phyloP scores from a whole-genome alignment of 2,888 invertebrate genomes.

The Clepsis dumicolana region DNA sequence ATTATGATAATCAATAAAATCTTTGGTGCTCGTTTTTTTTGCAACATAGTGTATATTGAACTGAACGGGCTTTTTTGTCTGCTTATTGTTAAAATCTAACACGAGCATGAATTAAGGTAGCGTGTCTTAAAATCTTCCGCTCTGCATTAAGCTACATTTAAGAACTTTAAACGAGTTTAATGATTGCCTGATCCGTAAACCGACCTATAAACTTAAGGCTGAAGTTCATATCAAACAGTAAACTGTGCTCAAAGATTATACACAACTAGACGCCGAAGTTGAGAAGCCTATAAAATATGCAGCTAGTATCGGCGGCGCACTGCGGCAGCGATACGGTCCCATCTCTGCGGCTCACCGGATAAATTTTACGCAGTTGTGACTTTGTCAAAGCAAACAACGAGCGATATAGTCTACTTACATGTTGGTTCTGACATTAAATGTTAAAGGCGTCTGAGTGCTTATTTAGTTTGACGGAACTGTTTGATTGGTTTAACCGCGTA shows the following conservation, averaged over 20 bases:
- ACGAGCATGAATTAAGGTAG: too few relatives aligned
- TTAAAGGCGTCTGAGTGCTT: conserved; percentile 46
- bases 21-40: too few relatives aligned
- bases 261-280: conserved; percentile 57
- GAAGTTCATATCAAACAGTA: conserved; percentile 42
- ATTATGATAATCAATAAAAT: too few relatives aligned
- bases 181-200: too few relatives aligned
- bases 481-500: conserved; percentile 35
- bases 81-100: too few relatives aligned
- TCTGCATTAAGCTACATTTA: too few relatives aligned
- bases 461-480: conserved; percentile 48
- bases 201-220: too few relatives aligned
- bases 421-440: conserved; percentile 61
- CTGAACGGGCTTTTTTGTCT: too few relatives aligned
- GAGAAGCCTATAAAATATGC: conserved; percentile 81
- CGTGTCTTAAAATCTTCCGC: too few relatives aligned
- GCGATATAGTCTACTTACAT: conserved; percentile 61
- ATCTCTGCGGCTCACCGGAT: conserved; percentile 59
- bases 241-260: conserved; percentile 9
- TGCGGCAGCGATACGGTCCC: conserved; percentile 71
- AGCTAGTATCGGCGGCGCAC: conserved; percentile 73
- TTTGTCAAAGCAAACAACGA: conserved; percentile 74
- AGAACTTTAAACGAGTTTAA: too few relatives aligned
- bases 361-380: conserved; percentile 65
- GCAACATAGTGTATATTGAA: too few relatives aligned